Conservation (phyloP, 2,797 vertebrate genomes). For the Poecilia velifera region DNA sequence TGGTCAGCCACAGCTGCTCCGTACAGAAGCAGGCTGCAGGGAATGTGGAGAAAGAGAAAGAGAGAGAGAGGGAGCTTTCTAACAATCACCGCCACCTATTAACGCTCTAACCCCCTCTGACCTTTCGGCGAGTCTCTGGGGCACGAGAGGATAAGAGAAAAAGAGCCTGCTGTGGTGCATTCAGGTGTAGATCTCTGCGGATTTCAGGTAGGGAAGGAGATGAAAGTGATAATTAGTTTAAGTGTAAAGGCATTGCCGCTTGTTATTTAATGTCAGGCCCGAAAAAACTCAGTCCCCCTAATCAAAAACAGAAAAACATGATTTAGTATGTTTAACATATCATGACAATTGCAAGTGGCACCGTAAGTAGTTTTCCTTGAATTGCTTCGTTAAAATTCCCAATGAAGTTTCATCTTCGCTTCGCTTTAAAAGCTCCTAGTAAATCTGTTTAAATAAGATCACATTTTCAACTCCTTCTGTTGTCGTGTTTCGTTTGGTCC, state of each 20-base stretch:
- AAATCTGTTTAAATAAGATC: not conserved
- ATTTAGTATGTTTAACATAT: slow-evolving; percentile 45
- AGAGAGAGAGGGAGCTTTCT: slow-evolving; percentile 70
- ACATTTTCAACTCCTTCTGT: slow-evolving; percentile 18
- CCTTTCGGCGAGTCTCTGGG: slow-evolving; percentile 64
- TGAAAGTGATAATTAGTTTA: slow-evolving; percentile 40
- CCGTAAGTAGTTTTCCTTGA: not conserved
- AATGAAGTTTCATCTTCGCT: not conserved
- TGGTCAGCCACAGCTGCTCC: slow-evolving; percentile 79
- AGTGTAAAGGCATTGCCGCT: slow-evolving; percentile 38
- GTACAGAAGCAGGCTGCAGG: slow-evolving; percentile 71
- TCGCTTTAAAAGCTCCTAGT: not conserved
- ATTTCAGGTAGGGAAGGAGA: slow-evolving; percentile 47
- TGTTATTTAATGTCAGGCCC: slow-evolving; percentile 66
- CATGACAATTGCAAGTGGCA: not conserved
- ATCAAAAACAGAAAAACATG: slow-evolving; percentile 64
- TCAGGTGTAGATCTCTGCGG: slow-evolving; percentile 43
- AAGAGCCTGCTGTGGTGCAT: slow-evolving; percentile 47
- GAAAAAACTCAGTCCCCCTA: slow-evolving; percentile 62
- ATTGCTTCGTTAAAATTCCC: not conserved
- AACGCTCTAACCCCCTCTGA: slow-evolving; percentile 80
- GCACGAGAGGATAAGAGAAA: slow-evolving; percentile 24
- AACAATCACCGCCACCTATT: slow-evolving; percentile 83
- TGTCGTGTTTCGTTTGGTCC: slow-evolving; percentile 45
- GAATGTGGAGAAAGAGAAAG: slow-evolving; percentile 63